Conservation (phyloP, 2,113 vertebrate genomes). For the Ciconia stormi region DNA sequence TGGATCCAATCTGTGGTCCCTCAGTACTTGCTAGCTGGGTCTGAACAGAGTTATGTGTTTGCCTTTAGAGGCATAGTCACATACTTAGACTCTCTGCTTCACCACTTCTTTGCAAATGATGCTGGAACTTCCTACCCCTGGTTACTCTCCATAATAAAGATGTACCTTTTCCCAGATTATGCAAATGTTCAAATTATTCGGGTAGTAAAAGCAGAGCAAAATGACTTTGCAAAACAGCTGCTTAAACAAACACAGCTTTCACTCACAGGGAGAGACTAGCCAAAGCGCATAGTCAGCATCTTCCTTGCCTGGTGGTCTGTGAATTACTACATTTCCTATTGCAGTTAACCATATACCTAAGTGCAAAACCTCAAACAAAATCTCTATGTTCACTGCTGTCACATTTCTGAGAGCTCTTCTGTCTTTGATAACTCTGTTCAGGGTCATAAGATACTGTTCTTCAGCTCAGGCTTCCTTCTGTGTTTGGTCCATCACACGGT, state of each 20-base stretch:
- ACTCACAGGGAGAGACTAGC: neutral
- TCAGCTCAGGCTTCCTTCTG: neutral
- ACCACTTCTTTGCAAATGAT: neutral
- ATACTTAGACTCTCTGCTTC: neutral
- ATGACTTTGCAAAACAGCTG: neutral
- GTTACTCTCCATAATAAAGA: neutral
- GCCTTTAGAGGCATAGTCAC: neutral
- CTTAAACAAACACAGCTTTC: neutral
- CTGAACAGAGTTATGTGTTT: neutral
- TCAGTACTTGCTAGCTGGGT: neutral
- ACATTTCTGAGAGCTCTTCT: neutral
- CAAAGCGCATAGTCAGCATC: neutral
- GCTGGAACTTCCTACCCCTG: neutral
- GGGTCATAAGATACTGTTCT: neutral
- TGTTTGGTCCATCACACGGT: neutral
- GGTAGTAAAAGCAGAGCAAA: neutral
- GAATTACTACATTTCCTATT: neutral
- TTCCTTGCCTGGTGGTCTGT: neutral
- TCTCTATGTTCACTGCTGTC: neutral
- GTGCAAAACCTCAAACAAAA: neutral
- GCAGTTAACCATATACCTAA: neutral
- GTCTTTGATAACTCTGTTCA: neutral
- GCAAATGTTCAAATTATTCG: neutral
- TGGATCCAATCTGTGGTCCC: neutral
- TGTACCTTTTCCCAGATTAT: neutral